A percentile compares a stretch with the other conserved stretches of the same genome.
Conservation (phyloP, 2,888 invertebrate genomes). For the Drosophila falleni region DNA sequence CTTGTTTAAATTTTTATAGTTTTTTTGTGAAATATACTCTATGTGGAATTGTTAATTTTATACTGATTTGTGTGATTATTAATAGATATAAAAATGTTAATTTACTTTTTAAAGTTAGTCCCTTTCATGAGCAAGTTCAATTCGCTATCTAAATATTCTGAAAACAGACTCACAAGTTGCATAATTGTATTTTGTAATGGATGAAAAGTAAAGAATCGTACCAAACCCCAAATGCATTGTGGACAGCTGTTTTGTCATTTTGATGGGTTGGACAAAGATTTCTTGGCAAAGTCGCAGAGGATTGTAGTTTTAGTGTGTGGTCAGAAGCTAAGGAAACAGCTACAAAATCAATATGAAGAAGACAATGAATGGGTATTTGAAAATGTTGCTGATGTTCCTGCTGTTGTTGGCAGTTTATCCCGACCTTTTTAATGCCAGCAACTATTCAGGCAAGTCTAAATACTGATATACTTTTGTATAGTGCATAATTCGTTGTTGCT, state of each 20-base stretch:
- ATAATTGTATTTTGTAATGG: not conserved
- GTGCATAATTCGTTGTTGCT: not conserved
- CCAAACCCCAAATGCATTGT: slow-evolving; percentile 7
- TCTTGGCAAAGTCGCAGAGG: slow-evolving; percentile 11
- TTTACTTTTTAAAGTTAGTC: not conserved
- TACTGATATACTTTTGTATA: not conserved
- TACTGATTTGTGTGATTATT: no score
- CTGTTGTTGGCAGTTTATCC: slow-evolving; percentile 10
- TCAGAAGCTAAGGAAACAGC: slow-evolving; percentile 12
- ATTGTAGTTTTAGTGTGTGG: slow-evolving; percentile 25
- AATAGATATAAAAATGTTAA: no score
- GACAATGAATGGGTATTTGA: not conserved
- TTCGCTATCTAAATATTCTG: not conserved
- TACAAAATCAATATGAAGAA: slow-evolving; percentile 7
- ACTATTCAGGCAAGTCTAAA: slow-evolving; percentile 34
- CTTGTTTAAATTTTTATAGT: no score
- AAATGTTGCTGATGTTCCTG: slow-evolving; percentile 18
- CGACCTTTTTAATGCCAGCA: slow-evolving; percentile 1
- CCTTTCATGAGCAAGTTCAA: no score
- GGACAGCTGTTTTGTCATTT: slow-evolving; percentile 53
- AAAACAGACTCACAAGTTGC: slow-evolving; percentile 15
- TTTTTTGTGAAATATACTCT: no score
- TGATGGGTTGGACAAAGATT: slow-evolving; percentile 10
- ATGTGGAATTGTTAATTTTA: no score
- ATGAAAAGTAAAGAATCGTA: slow-evolving; percentile 11